Evolutionary conservation across 2,113 vertebrate species (phyloP).

Genomic region (Mastomys coucha): DNA sequence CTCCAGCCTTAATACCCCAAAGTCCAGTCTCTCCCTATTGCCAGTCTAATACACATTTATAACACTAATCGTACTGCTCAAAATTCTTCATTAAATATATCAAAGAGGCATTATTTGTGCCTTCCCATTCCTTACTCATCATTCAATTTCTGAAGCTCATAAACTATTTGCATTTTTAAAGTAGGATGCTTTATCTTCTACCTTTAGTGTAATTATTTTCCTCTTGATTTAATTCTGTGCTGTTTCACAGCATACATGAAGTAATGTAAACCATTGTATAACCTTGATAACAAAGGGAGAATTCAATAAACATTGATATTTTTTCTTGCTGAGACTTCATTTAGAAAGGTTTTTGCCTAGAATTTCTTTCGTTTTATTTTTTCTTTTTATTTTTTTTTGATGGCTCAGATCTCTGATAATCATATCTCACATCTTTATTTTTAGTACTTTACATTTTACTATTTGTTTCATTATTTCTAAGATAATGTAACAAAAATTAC

Average conservation of each 20-base stretch:
- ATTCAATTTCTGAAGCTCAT: background rate
- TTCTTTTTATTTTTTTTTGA: background rate
- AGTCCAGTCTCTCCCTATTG: background rate
- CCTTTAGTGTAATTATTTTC: background rate
- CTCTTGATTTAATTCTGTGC: background rate
- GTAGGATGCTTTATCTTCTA: background rate
- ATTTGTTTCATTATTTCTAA: background rate
- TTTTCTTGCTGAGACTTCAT: background rate
- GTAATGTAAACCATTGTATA: background rate
- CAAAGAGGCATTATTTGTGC: background rate
- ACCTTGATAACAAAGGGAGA: background rate
- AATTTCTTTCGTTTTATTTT: too few relatives aligned
- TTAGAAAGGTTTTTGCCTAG: background rate
- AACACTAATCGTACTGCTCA: background rate
- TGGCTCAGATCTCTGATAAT: background rate
- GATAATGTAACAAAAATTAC: background rate
- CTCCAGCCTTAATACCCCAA: background rate
- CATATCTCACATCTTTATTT: too few relatives aligned
- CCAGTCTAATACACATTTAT: background rate
- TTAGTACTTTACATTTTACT: background rate
- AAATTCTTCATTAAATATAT: background rate
- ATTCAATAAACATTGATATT: background rate
- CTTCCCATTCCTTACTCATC: background rate
- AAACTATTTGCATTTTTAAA: background rate
- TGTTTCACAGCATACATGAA: background rate